A percentile compares a stretch with the other conserved stretches of the same genome.
Evolutionary conservation across 1,140 invertebrate genomes (phyloP).

Genomic region (Drosophila funebris): DNA sequence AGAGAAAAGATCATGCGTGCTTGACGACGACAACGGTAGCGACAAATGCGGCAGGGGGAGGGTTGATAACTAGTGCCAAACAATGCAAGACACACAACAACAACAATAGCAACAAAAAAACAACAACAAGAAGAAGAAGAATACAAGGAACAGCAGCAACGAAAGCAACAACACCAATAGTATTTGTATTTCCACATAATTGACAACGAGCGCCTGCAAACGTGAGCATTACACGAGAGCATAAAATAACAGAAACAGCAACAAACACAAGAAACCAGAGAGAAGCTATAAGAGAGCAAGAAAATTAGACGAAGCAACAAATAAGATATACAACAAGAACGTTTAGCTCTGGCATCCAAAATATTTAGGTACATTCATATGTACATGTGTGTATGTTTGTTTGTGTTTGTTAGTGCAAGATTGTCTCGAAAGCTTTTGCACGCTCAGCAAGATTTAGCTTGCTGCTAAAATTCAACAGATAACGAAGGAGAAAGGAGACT

Average conservation of each 20-base stretch:
- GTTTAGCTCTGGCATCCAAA: constrained; percentile 13
- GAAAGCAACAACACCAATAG: constrained; percentile 17
- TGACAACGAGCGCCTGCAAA: constrained; percentile 44
- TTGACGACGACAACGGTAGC: constrained; percentile 29
- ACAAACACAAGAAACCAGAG: not conserved
- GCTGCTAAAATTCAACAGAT: not conserved
- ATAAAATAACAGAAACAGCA: not conserved
- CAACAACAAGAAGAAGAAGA: constrained; percentile 1
- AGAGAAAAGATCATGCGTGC: constrained; percentile 54
- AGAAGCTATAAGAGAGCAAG: not conserved
- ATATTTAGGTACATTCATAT: not conserved
- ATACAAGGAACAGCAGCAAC: not conserved
- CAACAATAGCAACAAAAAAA: constrained; percentile 1
- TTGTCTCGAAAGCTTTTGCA: not conserved
- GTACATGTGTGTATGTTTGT: not conserved
- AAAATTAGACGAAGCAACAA: constrained; percentile 41
- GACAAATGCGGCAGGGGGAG: constrained; percentile 15
- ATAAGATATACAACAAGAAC: constrained; percentile 22
- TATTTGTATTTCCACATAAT: constrained; percentile 49
- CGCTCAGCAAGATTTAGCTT: not conserved
- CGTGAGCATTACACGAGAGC: constrained; percentile 35
- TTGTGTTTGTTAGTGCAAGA: not conserved
- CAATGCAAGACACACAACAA: constrained; percentile 38
- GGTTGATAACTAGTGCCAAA: constrained; percentile 49
- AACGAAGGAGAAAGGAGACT: not conserved